Base-by-base conservation (phyloP, 2,888 invertebrate species). In the Sycophila texana region DNA sequence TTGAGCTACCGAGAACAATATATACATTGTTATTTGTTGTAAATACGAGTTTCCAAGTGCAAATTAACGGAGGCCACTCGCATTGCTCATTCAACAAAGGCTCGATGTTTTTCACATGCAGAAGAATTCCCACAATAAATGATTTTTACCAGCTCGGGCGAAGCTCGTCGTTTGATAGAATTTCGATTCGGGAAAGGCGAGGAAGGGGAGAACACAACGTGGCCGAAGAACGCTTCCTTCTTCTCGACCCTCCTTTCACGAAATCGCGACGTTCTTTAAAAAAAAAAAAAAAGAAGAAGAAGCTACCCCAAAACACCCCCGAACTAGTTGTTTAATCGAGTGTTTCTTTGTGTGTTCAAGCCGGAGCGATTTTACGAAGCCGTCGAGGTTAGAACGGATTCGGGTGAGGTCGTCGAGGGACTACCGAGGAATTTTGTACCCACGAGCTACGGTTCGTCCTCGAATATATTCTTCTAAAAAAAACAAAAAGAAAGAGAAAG, bases 351-450 rank as follows among this genome's bases (percentile, higher is more conserved):
- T 81, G 18, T 81, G 72, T 81, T 81, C 65, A 78, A 81, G 81
- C 81, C 78, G 81, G 81, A 81, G 72, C 77, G 78, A 81, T 78
- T 58, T 81, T 75, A 81, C 58, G 60, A 81, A 72, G 77, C 67
- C 77, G 78, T 78, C 58, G 78, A 81, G 63, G 63, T 75, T 81
- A 77, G 71, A 75, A 81, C 75, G 55, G 78, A 81, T 78, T 78
- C 77, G 81, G 81, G 81, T 30, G 72, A 81, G 57, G 67, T 53
- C 78, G 81, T 78, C 78, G 81, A 81, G 81, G 81, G 78, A 81
- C 47, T 72, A 47, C 65, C 77, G 73, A 81, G 68, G 78, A 81
- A 81, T 67, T 75, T 68, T 20, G 58, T 81, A 75, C 78, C 75
- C 20, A 75, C 71, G 72, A 81, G 75, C 81, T 81, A 81, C 75